A percentile compares a stretch with the other conserved stretches of the same genome.
Conservation (phyloP, 2,113 vertebrate species). For the Hassar affinis region DNA sequence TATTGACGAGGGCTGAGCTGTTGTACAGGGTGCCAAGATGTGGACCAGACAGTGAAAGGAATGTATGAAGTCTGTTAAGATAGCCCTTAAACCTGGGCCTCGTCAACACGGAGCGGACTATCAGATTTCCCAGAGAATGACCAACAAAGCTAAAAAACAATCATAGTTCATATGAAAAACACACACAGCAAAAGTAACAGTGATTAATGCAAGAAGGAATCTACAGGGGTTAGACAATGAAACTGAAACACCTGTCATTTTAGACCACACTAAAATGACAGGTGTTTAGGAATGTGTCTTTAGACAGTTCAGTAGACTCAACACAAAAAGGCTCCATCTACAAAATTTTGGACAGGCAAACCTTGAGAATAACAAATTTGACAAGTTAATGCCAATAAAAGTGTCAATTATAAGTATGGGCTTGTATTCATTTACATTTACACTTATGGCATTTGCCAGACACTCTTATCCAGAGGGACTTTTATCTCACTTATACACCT, state of each 20-base stretch:
- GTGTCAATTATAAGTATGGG: too few relatives aligned
- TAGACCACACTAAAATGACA: too few relatives aligned
- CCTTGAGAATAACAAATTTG: too few relatives aligned
- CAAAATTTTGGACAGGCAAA: not conserved
- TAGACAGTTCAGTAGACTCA: not conserved
- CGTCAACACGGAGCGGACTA: conserved; percentile 95
- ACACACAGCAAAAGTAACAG: not conserved
- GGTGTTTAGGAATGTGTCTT: too few relatives aligned
- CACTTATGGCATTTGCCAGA: too few relatives aligned
- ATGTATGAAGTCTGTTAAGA: conserved; percentile 92
- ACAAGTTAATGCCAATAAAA: too few relatives aligned
- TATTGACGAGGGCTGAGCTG: conserved; percentile 97
- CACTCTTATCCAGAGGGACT: too few relatives aligned
- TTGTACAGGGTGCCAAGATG: conserved; percentile 98
- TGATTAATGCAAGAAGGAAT: not conserved
- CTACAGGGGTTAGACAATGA: too few relatives aligned
- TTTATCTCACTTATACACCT: too few relatives aligned
- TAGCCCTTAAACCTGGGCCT: conserved; percentile 95
- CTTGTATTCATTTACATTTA: too few relatives aligned
- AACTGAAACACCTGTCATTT: too few relatives aligned
- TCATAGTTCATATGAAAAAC: not conserved
- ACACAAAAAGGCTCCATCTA: not conserved
- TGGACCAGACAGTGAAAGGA: conserved; percentile 95
- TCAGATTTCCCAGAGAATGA: conserved; percentile 96
- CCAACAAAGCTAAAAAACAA: conserved; percentile 87